Base-by-base conservation (phyloP, 1,140 invertebrate genomes). In the Bradysia coprophila region DNA sequence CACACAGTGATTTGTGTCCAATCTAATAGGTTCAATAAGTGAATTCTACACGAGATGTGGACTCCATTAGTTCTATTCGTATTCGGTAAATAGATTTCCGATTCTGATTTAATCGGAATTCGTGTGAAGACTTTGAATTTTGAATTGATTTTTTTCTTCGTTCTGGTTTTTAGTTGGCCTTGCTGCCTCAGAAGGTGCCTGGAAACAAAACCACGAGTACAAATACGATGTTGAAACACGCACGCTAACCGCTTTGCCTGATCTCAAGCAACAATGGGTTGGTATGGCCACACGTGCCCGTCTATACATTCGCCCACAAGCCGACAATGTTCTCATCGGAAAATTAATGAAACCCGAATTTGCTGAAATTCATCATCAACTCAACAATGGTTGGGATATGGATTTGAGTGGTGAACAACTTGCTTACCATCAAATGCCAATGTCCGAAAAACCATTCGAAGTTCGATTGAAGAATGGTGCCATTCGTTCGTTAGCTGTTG, bases 381-480 rank as follows among this genome's bases (percentile, higher is more conserved):
- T 78, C 3, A 48, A 58, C 0, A 48, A 59, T 2, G 65, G 68
- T 2, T 68, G 66, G 62, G 53, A 55, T 2, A 43, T 53, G 3
- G 33, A 63, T 4, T 55, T 69, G 15, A 54, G 60, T 3, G 61
- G 68, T 0, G 43, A 55, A 3, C 46, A 67, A 33, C 51, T 76
- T 4, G 58, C 66, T 21, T 72, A 67, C 50, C 48, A 68, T 43
- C 52, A 61, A 0, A 57, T 73, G 9, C 56, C 61, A 8, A 46
- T 72, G 15, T 58, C 65, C 9, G 57, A 65, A 8, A 64, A 70
- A 40, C 62, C 73, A 0, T 81, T 81, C 55, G 60, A 73, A 51
- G 67, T 80, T 34, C 55, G 56, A n/a, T 43, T 75, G 32, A 58
- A 68, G 23, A 66, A 72, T 21, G 76, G 76, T 21, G 57, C 69